Evolutionary conservation across 1,140 invertebrate species (phyloP), one percentile per base, ranked within the genome.

Genomic region (Aphelenchoides avenae): DNA sequence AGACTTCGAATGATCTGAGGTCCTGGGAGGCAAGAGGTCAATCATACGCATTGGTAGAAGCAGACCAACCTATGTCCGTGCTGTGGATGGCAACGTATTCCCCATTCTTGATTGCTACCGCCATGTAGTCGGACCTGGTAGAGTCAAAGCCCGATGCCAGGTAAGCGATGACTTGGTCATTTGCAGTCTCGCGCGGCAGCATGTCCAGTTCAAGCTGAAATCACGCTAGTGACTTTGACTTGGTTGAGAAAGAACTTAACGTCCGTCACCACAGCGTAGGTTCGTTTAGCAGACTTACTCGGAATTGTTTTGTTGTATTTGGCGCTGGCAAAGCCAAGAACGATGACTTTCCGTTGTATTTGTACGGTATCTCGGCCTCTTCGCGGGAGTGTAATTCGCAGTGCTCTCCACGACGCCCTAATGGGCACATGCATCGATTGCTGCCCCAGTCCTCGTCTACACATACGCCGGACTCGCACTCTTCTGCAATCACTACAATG

Each of bases 81-180:
- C 52, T 57, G 48, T 66, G 56, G 34, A 43, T 61, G n/a, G 39
- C 33, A 5, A 46, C 40, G 15, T 66, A 56, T 11, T 47, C 22
- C 29, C 39, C 57, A 39, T 67, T 53, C 22, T 36, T 24, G 31
- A 66, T 36, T 13, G 64, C 53, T 24, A 69, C 46, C 9, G 61
- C 58, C 24, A 66, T 40, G 18, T 49, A 70, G 20, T 70, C 46
- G 3, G 49, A 40, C 1, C 39, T 50, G 9, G 37, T 15, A 34
- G 49, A 13, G n/a, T 56, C 61, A 39, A 62, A 69, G 22, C 56
- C 47, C 18, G 66, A 61, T 30, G 43, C 68, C 20, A 71, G 44
- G 33, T 70, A 71, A 18, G 64, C 64, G 33, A 70, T 50, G 15
- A 70, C 30, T 20, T 70, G 67, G 41, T 64, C 46, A n/a, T 50